A percentile compares a stretch with the other conserved stretches of the same genome.
These are phyloP conservation scores for Stichopus horrens DNA, from an alignment of 53 echinoderm and acorn worm species.

Conservation along the genomic window DNA sequence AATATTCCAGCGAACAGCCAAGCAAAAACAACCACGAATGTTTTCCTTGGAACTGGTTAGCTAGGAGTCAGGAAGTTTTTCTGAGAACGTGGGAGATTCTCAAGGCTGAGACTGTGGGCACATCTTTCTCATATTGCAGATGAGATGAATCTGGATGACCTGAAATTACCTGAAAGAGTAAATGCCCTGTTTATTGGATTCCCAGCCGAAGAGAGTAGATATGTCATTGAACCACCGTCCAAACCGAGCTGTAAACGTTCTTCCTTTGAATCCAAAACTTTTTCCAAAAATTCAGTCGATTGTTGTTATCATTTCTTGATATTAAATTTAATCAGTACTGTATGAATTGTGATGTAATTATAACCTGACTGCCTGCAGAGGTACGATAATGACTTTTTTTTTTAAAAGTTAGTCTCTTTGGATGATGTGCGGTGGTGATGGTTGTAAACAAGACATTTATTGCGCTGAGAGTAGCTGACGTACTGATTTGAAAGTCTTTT, in stretches of 20 bases:
- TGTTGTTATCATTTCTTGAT: too few species aligned
- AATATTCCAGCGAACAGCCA: slow-evolving; percentile 5
- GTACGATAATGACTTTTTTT: too few species aligned
- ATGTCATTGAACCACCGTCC: slow-evolving; percentile 35
- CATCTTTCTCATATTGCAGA: slow-evolving; percentile 2
- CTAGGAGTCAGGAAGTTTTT: slow-evolving; percentile 30
- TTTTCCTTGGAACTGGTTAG: slow-evolving; percentile 44
- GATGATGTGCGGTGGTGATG: too few species aligned
- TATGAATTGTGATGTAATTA: too few species aligned
- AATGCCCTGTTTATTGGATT: slow-evolving; percentile 28
- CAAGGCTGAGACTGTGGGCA: slow-evolving; percentile 38
- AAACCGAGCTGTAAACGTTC: not conserved
- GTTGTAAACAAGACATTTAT: too few species aligned
- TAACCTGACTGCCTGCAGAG: too few species aligned
- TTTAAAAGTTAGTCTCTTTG: too few species aligned
- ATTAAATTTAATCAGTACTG: too few species aligned
- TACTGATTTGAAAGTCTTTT: too few species aligned
- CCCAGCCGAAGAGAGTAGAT: not conserved
- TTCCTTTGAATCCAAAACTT: not conserved
- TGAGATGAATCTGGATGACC: not conserved
- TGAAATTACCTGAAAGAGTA: slow-evolving; percentile 30
- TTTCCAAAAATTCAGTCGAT: too few species aligned
- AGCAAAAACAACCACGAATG: slow-evolving; percentile 43
- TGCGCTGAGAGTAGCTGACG: too few species aligned
- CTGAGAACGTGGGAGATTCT: slow-evolving; percentile 35